phyloP scores from a whole-genome alignment of 2,888 invertebrate species.

The Drosophila kanekoi region DNA sequence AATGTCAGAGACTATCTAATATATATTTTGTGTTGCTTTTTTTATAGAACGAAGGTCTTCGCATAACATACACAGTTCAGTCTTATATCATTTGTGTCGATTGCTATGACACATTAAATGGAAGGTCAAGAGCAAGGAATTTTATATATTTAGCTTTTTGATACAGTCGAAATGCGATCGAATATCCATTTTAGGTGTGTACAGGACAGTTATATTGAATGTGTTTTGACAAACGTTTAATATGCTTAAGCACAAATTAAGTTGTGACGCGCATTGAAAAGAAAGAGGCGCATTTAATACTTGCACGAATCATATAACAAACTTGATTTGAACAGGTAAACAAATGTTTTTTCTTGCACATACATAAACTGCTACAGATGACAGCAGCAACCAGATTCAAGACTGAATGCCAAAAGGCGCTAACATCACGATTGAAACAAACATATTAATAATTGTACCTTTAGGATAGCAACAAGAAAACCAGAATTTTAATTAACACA shows the following conservation, averaged over 20 bases:
- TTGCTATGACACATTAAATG: too few relatives aligned
- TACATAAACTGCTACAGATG: slow-evolving; percentile 22
- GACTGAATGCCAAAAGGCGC: slow-evolving; percentile 71
- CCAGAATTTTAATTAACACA: slow-evolving; percentile 40
- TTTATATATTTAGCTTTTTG: too few relatives aligned
- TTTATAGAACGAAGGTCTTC: too few relatives aligned
- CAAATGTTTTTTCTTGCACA: slow-evolving; percentile 8
- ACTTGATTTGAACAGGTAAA: slow-evolving; percentile 30
- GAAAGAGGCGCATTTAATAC: slow-evolving; percentile 5
- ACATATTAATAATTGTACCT: slow-evolving; percentile 44
- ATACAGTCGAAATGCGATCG: too few relatives aligned
- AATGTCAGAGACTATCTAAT: too few relatives aligned
- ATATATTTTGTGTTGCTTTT: too few relatives aligned
- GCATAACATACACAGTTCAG: too few relatives aligned
- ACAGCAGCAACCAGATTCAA: slow-evolving; percentile 28
- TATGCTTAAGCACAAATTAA: slow-evolving; percentile 1
- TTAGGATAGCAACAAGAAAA: slow-evolving; percentile 44
- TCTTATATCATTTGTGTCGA: too few relatives aligned
- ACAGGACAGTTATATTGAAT: background rate
- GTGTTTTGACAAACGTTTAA: background rate
- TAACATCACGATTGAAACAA: slow-evolving; percentile 36
- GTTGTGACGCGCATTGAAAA: background rate
- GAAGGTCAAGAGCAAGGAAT: too few relatives aligned
- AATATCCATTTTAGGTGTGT: too few relatives aligned
- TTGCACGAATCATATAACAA: slow-evolving; percentile 12